Evolutionary conservation across 2,113 vertebrate species (phyloP).

Genomic region (Melanocharis versteri): DNA sequence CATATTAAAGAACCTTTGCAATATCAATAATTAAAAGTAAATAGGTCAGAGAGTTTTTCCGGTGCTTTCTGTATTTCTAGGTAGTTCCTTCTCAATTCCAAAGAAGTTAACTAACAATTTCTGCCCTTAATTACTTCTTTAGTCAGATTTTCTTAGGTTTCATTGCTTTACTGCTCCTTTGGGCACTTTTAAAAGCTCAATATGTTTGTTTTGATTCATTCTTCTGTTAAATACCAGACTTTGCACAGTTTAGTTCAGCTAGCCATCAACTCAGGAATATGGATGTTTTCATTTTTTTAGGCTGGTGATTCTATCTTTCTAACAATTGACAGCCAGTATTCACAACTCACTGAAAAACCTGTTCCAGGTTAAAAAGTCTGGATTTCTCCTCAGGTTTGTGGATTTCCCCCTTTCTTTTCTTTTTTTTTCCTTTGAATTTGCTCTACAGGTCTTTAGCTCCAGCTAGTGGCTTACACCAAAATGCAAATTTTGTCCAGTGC

Average conservation of each 20-base stretch:
- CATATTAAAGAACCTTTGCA: background rate
- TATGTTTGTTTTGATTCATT: background rate
- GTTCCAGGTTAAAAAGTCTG: background rate
- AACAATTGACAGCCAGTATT: background rate
- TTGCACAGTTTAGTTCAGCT: background rate
- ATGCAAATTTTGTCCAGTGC: constrained; percentile 40
- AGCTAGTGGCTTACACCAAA: constrained; percentile 70
- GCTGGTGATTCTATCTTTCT: background rate
- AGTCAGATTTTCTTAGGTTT: background rate
- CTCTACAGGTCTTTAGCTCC: constrained; percentile 71
- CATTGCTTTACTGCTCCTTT: background rate
- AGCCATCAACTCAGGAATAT: background rate
- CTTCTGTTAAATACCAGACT: background rate
- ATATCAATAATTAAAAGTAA: background rate
- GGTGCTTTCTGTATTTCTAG: background rate
- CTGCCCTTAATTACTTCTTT: background rate
- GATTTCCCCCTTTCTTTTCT: background rate
- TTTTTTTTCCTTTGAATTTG: background rate
- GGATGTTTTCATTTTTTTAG: background rate
- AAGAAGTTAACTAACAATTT: background rate
- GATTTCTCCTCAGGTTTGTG: background rate
- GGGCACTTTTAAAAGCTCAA: background rate
- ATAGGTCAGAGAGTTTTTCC: background rate
- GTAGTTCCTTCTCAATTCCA: background rate
- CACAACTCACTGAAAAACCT: background rate